Evolutionary conservation across 2,797 vertebrate genomes (phyloP).

Genomic region (Alca torda): DNA sequence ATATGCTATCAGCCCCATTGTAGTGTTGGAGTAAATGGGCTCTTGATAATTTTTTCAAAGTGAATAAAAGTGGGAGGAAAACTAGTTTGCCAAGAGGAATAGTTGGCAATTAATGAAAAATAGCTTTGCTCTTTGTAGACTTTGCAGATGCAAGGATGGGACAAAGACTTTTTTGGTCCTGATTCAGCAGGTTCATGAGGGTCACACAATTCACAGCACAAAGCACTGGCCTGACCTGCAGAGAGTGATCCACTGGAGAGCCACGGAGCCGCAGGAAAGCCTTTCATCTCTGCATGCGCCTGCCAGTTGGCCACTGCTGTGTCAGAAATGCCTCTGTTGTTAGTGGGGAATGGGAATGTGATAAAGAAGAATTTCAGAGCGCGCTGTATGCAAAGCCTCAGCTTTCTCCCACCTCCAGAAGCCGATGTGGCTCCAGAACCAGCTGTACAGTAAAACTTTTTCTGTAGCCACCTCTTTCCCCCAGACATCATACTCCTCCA

Average conservation of each 20-base stretch:
- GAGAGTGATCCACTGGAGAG: not conserved
- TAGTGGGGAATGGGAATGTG: not conserved
- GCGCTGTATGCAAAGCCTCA: not conserved
- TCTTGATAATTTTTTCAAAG: not conserved
- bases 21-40: not conserved
- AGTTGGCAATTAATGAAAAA: conserved; percentile 45
- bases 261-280: not conserved
- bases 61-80: conserved; percentile 33
- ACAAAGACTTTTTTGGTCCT: conserved; percentile 25
- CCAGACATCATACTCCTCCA: not conserved
- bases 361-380: not conserved
- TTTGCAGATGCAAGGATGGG: conserved; percentile 28
- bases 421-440: not conserved
- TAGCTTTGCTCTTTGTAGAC: conserved; percentile 36
- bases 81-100: conserved; percentile 20
- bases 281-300: conserved; percentile 34
- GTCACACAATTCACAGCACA: conserved; percentile 53
- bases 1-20: not conserved
- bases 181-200: conserved; percentile 6
- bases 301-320: conserved; percentile 36
- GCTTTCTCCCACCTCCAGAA: not conserved
- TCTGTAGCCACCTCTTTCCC: not conserved
- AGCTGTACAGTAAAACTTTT: not conserved
- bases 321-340: conserved; percentile 32
- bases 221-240: not conserved